phyloP scores from a whole-genome alignment of 2,797 vertebrate species.

The Diceros bicornis region DNA sequence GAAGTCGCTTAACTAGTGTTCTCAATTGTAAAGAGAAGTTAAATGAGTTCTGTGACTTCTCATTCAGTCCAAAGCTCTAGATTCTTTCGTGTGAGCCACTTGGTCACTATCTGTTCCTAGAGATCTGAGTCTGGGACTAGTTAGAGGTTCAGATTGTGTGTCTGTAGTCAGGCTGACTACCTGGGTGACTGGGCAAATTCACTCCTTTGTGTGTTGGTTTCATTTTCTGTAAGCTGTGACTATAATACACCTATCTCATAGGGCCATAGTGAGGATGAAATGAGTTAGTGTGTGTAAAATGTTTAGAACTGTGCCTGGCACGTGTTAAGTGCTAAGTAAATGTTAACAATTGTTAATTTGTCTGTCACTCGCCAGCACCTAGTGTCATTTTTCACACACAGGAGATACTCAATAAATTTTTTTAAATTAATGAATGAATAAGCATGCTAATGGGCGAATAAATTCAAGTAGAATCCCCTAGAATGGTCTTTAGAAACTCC shows the following conservation, averaged over 20 bases:
- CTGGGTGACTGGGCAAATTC: neutral
- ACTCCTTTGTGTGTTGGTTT: neutral
- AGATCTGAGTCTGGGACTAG: neutral
- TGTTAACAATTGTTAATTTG: neutral
- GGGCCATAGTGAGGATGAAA: neutral
- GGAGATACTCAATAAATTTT: neutral
- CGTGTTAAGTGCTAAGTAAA: neutral
- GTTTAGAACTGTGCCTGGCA: neutral
- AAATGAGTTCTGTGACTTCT: neutral
- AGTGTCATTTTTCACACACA: neutral
- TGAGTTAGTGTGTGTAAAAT: neutral
- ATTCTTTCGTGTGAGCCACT: neutral
- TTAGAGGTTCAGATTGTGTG: neutral
- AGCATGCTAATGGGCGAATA: neutral
- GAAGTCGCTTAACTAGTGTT: neutral
- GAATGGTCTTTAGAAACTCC: neutral
- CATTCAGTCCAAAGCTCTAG: neutral
- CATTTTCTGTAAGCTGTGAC: neutral
- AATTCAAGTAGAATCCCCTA: neutral
- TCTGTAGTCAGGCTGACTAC: neutral
- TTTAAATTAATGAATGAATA: neutral
- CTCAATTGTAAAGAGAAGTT: neutral
- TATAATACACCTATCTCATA: neutral
- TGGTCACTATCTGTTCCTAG: neutral
- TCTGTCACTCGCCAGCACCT: neutral